A percentile compares a stretch with the other conserved stretches of the same genome.
phyloP scores from a whole-genome alignment of 2,888 invertebrate species.

The Apamea crenata region DNA sequence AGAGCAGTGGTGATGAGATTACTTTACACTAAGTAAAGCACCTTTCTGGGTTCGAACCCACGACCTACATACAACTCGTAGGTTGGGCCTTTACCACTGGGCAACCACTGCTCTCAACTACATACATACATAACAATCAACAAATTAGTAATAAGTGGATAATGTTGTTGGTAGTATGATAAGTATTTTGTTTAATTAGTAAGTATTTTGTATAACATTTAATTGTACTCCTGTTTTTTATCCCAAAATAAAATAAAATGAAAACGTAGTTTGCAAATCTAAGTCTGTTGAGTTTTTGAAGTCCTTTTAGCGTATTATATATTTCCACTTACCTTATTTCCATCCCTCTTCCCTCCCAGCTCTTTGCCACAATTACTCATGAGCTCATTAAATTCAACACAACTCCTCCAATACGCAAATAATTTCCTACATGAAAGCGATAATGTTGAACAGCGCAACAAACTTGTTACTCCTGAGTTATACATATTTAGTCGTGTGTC shows the following conservation, averaged over 20 bases:
- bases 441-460: constrained; percentile 23
- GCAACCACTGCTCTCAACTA: no score
- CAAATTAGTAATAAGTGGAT: no score
- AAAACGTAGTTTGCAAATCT: background rate
- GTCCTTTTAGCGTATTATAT: background rate
- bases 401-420: constrained; percentile 10
- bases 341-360: background rate
- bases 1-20: background rate
- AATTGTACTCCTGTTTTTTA: no score
- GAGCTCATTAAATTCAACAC: background rate
- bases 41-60: background rate
- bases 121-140: no score
- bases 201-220: no score
- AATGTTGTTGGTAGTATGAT: no score
- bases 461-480: constrained; percentile 34
- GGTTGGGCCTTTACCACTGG: no score
- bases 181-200: no score
- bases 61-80: background rate
- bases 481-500: constrained; percentile 28
- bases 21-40: background rate
- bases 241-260: no score
- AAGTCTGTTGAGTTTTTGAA: background rate
- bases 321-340: background rate
- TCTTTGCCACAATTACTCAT: background rate
- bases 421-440: constrained; percentile 22